Evolutionary conservation across 30 jellyfish, hydroid and myxozoan genomes (phyloP).

Genomic region (Catostylus mosaicus): DNA sequence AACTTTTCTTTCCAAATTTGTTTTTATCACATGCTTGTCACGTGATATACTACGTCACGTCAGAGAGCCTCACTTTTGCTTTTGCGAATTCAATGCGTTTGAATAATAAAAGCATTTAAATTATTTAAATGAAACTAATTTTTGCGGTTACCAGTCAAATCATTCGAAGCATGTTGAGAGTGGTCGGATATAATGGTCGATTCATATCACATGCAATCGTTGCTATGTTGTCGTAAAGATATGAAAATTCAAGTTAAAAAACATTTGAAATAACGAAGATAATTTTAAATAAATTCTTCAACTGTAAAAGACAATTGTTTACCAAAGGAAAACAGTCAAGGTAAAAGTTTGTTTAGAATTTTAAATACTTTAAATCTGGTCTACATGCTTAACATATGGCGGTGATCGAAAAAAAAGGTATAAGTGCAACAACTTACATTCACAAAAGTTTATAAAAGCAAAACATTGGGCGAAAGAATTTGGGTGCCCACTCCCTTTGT

Average conservation of each 20-base stretch:
- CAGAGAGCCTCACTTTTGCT: too few relatives aligned
- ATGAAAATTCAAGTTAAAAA: not conserved
- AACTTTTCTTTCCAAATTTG: too few relatives aligned
- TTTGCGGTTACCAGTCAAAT: not conserved
- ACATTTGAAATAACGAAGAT: not conserved
- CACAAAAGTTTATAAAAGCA: too few relatives aligned
- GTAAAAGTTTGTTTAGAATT: not conserved
- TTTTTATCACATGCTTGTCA: too few relatives aligned
- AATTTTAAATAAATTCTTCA: not conserved
- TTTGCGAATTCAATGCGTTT: too few relatives aligned
- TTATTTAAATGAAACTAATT: not conserved
- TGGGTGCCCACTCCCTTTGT: too few relatives aligned
- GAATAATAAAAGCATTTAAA: not conserved
- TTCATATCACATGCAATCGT: not conserved
- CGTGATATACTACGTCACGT: too few relatives aligned
- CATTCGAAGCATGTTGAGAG: conserved; percentile 2
- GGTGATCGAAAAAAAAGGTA: not conserved
- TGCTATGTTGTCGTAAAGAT: not conserved
- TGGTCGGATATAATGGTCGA: not conserved
- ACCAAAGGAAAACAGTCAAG: not conserved
- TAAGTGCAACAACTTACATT: too few relatives aligned
- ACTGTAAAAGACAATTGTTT: not conserved
- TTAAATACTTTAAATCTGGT: not conserved
- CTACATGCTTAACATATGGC: too few relatives aligned
- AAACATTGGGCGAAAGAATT: too few relatives aligned